Base-by-base conservation (phyloP, 35 echinoderm and acorn worm genomes). In the Apostichopus parvimensis region DNA sequence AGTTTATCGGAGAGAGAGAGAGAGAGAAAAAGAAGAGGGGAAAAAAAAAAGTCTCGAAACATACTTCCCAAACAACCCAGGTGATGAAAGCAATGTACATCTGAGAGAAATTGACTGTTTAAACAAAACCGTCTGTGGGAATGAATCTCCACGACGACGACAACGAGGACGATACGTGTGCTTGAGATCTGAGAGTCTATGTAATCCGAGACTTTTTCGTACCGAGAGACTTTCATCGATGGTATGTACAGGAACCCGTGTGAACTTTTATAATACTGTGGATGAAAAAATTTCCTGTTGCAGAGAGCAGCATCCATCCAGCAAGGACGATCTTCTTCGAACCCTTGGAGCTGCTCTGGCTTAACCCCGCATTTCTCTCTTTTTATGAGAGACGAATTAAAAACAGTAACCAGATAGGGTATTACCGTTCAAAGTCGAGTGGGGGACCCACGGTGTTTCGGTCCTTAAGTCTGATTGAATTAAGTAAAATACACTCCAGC, bases 381-480 rank as follows among this genome's bases (percentile, higher is more conserved):
- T 18, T 68, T 68, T 68, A 68, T 14, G 64, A 14, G 64, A 11
- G 11, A 68, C 64, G 18, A 68, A 68, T 68, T 17, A 45, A 4
- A 68, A 75, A 75, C 71, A 75, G 71, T 75, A 75, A 75, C 71
- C 71, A 75, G 71, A 75, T 75, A 75, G 71, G 71, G 20, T 75
- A 22, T 75, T 20, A 18, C 58, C 6, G n/a, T 18, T 22, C 71
- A 75, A 75, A 20, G 71, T 22, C 0, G 18, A 75, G 71, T 75
- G 20, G 34, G 71, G n/a, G n/a, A 75, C 17, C 71, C 71, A n/a
- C 17, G 71, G 71, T 18, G 58, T 22, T 18, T 7, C 2, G 17
- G 17, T 14, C 17, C 21, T 75, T 75, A 75, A 75, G 71, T 75
- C 71, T 75, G 71, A n/a, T 75, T 75, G 14, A 75, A 75, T 75